Conservation (phyloP, 1,140 invertebrate genomes). For the Chymomyza costata region DNA sequence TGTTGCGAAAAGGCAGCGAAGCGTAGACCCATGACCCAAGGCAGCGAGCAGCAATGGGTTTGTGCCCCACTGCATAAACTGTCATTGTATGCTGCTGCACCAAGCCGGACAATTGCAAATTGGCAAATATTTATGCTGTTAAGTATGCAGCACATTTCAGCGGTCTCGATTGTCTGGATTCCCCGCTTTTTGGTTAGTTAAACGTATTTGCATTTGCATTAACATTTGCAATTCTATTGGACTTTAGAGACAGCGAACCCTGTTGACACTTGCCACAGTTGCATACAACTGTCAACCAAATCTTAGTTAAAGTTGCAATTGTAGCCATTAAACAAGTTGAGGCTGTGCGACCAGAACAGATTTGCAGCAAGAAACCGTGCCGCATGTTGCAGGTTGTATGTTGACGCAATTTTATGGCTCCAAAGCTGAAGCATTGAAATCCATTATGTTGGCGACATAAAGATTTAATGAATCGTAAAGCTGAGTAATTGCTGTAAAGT, state of each 20-base stretch:
- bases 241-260: no score
- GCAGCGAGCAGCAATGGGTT: not conserved
- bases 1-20: constrained; percentile 15
- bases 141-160: constrained; percentile 2
- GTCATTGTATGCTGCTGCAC: not conserved
- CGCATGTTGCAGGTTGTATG: not conserved
- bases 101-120: constrained; percentile 20
- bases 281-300: no score
- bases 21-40: not conserved
- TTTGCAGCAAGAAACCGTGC: no score
- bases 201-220: constrained; percentile 27
- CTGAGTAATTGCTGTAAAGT: constrained; percentile 58
- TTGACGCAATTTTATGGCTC: not conserved
- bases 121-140: constrained; percentile 41
- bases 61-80: not conserved
- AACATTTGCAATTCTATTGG: constrained; percentile 47
- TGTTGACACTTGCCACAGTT: no score
- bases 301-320: constrained; percentile 1
- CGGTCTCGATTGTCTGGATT: not conserved
- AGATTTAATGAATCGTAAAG: constrained; percentile 68
- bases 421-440: constrained; percentile 45
- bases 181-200: not conserved
- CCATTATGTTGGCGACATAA: constrained; percentile 59
- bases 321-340: constrained; percentile 32
- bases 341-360: no score